Base-by-base conservation (phyloP, 2,888 invertebrate species). In the Maniola hyperantus region DNA sequence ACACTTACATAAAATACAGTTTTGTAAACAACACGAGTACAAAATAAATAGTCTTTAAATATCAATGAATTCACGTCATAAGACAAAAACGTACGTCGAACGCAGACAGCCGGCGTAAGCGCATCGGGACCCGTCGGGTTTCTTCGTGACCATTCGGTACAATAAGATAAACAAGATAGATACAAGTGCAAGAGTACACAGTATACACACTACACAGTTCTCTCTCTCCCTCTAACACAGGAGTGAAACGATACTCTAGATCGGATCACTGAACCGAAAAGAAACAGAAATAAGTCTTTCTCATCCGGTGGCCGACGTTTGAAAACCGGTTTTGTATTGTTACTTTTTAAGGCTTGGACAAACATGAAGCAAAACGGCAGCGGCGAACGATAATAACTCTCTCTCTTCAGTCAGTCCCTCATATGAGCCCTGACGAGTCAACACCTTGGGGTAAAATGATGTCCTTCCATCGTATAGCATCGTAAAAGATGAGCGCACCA, bases 261-360 rank as follows among this genome's bases (percentile, higher is more conserved):
- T 85, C 83, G 84, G 89, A 90, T 88, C 88, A 87, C 79, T 88
- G 89, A 91, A 91, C 88, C 82, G 84, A 85, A 90, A 88, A 87
- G 88, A 85, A 88, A 89, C 88, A 88, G 82, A 85, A 74, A 74
- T 75, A 83, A 83, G 78, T 79, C 83, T 82, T 76, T 83, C 82
- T 85, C 85, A 82, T 83, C 84, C 85, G 83, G 82, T 82, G 80
- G 79, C 78, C 79, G 79, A 72, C 68, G 69, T 69, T 78, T 79
- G 72, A 73, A 74, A 88, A 91, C 89, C 87, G 85, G 89, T 87
- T 87, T 82, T 71, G 71, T 80, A 79, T 84, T 84, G 85, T 85
- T 81, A 82, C 83, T 84, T 86, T 84, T 82, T 81, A 84, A 18
- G 18, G 18, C 48, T 48, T 48, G 48, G 48, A 15, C 18, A 48